A percentile compares a stretch with the other conserved stretches of the same genome.
Conservation (phyloP, 2,888 invertebrate genomes). For the Drosophila robusta region DNA sequence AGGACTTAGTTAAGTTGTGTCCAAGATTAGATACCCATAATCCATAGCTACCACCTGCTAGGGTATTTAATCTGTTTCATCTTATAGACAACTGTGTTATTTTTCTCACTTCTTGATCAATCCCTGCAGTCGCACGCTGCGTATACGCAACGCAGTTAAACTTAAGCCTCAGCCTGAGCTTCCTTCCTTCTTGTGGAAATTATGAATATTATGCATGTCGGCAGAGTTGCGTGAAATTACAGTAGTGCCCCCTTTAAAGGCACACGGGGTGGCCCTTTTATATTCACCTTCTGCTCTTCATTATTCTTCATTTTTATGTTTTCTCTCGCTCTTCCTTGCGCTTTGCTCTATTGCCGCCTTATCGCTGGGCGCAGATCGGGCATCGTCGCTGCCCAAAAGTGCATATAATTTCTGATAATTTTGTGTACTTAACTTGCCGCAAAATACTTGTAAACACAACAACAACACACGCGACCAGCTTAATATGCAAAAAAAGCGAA, state of each 20-base stretch:
- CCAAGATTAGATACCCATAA: too few relatives aligned
- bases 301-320: neutral
- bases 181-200: constrained; percentile 35
- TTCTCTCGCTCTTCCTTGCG: neutral
- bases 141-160: constrained; percentile 34
- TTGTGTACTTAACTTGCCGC: constrained; percentile 75
- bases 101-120: constrained; percentile 16
- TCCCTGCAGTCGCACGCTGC: constrained; percentile 22
- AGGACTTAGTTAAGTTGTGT: too few relatives aligned
- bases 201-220: constrained; percentile 71
- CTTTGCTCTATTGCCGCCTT: constrained; percentile 38
- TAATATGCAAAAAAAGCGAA: constrained; percentile 39
- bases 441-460: constrained; percentile 54
- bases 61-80: neutral
- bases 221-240: constrained; percentile 76
- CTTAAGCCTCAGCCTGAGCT: neutral
- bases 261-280: constrained; percentile 15
- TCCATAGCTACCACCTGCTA: neutral
- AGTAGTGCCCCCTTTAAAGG: constrained; percentile 35
- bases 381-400: constrained; percentile 62
- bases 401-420: constrained; percentile 79
- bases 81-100: neutral
- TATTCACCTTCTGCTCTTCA: neutral
- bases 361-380: constrained; percentile 50
- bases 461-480: constrained; percentile 30